Evolutionary conservation across 2,113 vertebrate genomes (phyloP).

Genomic region (Pungitius pungitius): DNA sequence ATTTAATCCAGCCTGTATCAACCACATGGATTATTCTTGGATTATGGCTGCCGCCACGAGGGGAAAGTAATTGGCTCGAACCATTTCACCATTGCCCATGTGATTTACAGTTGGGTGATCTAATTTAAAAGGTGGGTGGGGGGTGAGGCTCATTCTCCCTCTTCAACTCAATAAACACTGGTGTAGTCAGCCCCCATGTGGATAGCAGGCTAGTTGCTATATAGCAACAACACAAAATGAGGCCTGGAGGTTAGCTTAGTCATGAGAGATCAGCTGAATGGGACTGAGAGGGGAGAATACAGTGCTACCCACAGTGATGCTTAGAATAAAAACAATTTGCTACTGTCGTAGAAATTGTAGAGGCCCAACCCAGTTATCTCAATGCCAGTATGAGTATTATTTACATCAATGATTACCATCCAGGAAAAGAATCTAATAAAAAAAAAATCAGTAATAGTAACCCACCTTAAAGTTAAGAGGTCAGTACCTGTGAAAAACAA

Average conservation of each 20-base stretch:
- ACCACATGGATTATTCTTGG: slow-evolving; percentile 4
- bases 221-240: slow-evolving; percentile 31
- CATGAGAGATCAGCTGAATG: not conserved
- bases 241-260: slow-evolving; percentile 10
- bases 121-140: slow-evolving; percentile 42
- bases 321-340: not conserved
- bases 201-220: slow-evolving; percentile 32
- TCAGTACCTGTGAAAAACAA: slow-evolving; percentile 50
- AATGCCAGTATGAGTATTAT: not conserved
- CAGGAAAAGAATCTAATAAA: not conserved
- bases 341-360: slow-evolving; percentile 4
- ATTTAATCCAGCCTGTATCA: slow-evolving; percentile 26
- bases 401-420: not conserved
- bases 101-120: slow-evolving; percentile 62
- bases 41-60: slow-evolving; percentile 18
- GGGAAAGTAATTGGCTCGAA: not conserved
- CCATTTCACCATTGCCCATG: slow-evolving; percentile 26
- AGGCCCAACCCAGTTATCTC: slow-evolving; percentile 24
- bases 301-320: not conserved
- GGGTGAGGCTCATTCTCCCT: slow-evolving; percentile 58
- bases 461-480: slow-evolving; percentile 51
- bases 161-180: slow-evolving; percentile 62
- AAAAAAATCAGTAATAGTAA: slow-evolving; percentile 3
- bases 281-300: not conserved
- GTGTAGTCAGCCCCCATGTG: slow-evolving; percentile 62